Percentiles rank a stretch among this genome's conserved stretches.
phyloP scores from a whole-genome alignment of 2,797 vertebrate species.

The Lacerta bilineata region DNA sequence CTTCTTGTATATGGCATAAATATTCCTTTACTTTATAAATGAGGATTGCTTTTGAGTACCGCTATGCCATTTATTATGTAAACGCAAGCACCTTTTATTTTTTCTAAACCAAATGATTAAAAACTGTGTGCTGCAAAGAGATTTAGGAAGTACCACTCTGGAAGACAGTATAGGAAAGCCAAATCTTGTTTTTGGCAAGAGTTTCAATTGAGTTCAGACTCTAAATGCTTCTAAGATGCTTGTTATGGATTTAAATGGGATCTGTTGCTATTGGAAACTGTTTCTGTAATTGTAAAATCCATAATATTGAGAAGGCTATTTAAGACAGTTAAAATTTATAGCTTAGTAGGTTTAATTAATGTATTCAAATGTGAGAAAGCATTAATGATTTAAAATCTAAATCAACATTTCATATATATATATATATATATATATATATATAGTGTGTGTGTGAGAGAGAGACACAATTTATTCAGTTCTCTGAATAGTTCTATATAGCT shows the following conservation, averaged over 20 bases:
- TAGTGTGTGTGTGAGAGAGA: background rate
- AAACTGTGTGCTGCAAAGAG: conserved; percentile 20
- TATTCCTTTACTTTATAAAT: conserved; percentile 13
- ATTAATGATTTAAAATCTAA: conserved; percentile 55
- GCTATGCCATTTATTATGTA: conserved; percentile 40
- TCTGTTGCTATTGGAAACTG: conserved; percentile 57
- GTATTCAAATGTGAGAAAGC: conserved; percentile 40
- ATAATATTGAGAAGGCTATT: conserved; percentile 50
- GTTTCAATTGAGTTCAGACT: conserved; percentile 59
- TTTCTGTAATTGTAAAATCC: conserved; percentile 65
- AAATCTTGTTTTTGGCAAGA: conserved; percentile 45
- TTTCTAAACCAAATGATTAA: conserved; percentile 39
- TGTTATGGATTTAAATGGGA: conserved; percentile 62
- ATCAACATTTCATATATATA: conserved; percentile 46
- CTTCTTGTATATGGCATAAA: background rate
- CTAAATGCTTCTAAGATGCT: conserved; percentile 50
- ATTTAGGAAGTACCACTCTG: background rate
- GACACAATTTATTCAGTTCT: background rate
- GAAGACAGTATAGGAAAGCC: conserved; percentile 19
- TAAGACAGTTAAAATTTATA: conserved; percentile 59
- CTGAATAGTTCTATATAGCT: background rate
- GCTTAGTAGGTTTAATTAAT: conserved; percentile 62
- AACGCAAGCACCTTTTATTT: conserved; percentile 1
- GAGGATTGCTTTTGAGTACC: conserved; percentile 8
- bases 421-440: background rate